Evolutionary conservation across 1,140 invertebrate genomes (phyloP).

Genomic region (Macrobrachium rosenbergii): DNA sequence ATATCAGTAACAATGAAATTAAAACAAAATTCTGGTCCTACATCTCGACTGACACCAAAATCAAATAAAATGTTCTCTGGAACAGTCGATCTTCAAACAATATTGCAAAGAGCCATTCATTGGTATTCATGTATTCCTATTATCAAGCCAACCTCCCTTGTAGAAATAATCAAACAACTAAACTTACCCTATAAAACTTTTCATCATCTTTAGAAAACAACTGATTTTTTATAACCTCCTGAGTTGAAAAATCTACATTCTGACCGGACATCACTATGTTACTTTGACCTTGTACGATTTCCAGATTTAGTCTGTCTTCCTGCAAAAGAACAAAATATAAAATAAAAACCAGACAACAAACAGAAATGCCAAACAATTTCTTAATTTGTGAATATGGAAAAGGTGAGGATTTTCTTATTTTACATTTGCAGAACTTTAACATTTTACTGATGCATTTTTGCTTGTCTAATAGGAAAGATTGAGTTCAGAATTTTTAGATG

Average conservation of each 20-base stretch:
- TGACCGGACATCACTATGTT: conserved; percentile 34
- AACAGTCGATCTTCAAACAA: no score
- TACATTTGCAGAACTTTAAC: no score
- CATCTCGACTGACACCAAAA: no score
- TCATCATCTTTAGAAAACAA: conserved; percentile 32
- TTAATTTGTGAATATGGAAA: background rate
- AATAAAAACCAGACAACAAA: background rate
- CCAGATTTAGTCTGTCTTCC: conserved; percentile 39
- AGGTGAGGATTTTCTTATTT: no score
- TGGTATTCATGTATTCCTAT: no score
- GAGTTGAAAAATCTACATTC: background rate
- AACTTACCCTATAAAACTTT: conserved; percentile 43
- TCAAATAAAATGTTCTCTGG: no score
- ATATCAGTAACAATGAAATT: no score
- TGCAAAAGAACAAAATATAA: background rate
- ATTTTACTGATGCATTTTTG: no score
- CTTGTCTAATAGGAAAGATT: no score
- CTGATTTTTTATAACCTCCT: conserved; percentile 11
- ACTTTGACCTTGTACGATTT: conserved; percentile 52
- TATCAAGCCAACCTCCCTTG: no score
- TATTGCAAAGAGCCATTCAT: no score
- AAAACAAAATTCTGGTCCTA: no score
- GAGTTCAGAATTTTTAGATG: background rate
- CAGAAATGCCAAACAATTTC: background rate
- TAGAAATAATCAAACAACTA: background rate